A percentile compares a stretch with the other conserved stretches of the same genome.
phyloP scores from a whole-genome alignment of 2,888 invertebrate species.

The Biston betularia region DNA sequence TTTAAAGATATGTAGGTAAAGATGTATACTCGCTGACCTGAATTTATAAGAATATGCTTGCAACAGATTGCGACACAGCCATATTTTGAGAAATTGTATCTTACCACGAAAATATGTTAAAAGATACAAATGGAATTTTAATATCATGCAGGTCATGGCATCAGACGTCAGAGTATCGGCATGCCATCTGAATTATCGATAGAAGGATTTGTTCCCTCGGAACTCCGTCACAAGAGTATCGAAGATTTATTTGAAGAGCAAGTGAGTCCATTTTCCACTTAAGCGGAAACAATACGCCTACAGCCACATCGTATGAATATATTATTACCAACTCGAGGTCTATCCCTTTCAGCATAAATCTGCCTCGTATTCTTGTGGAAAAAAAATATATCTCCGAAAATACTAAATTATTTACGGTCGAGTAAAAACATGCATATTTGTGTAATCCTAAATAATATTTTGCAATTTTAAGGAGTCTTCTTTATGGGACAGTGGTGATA shows the following conservation, averaged over 20 bases:
- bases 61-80: slow-evolving; percentile 12
- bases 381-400: slow-evolving; percentile 15
- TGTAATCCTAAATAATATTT: slow-evolving; percentile 36
- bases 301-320: slow-evolving; percentile 29
- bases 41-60: neutral
- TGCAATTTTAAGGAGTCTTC: slow-evolving; percentile 40
- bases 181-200: slow-evolving; percentile 49
- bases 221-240: slow-evolving; percentile 47
- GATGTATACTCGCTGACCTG: neutral
- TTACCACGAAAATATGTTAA: slow-evolving; percentile 17
- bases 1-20: neutral
- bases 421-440: slow-evolving; percentile 31
- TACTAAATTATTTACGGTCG: slow-evolving; percentile 18
- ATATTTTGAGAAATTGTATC: slow-evolving; percentile 10
- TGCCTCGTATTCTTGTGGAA: slow-evolving; percentile 5
- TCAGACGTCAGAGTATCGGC: slow-evolving; percentile 52
- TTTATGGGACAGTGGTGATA: slow-evolving; percentile 45
- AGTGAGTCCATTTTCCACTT: slow-evolving; percentile 48
- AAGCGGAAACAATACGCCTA: slow-evolving; percentile 14
- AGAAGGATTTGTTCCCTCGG: slow-evolving; percentile 47
- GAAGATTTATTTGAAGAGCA: slow-evolving; percentile 55
- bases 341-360: slow-evolving; percentile 23
- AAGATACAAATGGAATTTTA: slow-evolving; percentile 36
- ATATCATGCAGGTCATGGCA: slow-evolving; percentile 49
- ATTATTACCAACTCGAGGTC: slow-evolving; percentile 21